These are phyloP conservation scores for Chloroclysta siterata DNA, from an alignment of 2,888 invertebrate genomes.

Conservation along the genomic window DNA sequence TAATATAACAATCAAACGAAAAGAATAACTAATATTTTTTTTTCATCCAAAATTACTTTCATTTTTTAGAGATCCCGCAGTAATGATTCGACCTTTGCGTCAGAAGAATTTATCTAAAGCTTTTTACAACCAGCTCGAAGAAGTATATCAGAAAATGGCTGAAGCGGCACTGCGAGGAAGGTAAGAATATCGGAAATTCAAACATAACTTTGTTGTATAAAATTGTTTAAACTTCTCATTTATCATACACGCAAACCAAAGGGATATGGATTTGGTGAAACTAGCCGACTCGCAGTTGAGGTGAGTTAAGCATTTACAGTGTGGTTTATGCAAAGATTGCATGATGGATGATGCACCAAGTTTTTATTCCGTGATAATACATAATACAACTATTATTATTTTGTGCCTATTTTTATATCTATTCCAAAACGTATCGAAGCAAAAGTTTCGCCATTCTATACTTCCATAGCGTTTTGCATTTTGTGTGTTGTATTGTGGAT, in stretches of 20 bases:
- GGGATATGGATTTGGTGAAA: slow-evolving; percentile 70
- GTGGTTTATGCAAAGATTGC: background rate
- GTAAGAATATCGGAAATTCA: slow-evolving; percentile 56
- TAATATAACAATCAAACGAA: no score
- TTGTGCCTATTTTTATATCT: background rate
- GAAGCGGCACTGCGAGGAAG: slow-evolving; percentile 84
- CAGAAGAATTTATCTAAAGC: slow-evolving; percentile 86
- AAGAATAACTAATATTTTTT: background rate
- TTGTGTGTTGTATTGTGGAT: no score
- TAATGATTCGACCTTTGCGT: slow-evolving; percentile 85
- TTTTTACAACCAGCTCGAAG: slow-evolving; percentile 82
- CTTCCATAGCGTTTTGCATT: no score
- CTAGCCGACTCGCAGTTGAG: slow-evolving; percentile 58
- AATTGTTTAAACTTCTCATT: slow-evolving; percentile 6
- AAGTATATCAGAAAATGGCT: slow-evolving; percentile 85
- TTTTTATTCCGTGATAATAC: background rate
- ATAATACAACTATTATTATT: background rate
- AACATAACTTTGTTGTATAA: slow-evolving; percentile 2
- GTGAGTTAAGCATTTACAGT: slow-evolving; percentile 56
- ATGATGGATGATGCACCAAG: background rate
- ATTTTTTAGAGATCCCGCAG: slow-evolving; percentile 65
- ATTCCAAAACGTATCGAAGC: no score
- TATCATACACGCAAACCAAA: slow-evolving; percentile 63
- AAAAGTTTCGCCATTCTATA: no score
- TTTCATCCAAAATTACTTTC: no score